phyloP scores from a whole-genome alignment of 2,113 vertebrate genomes.

The Lethenteron reissneri region DNA sequence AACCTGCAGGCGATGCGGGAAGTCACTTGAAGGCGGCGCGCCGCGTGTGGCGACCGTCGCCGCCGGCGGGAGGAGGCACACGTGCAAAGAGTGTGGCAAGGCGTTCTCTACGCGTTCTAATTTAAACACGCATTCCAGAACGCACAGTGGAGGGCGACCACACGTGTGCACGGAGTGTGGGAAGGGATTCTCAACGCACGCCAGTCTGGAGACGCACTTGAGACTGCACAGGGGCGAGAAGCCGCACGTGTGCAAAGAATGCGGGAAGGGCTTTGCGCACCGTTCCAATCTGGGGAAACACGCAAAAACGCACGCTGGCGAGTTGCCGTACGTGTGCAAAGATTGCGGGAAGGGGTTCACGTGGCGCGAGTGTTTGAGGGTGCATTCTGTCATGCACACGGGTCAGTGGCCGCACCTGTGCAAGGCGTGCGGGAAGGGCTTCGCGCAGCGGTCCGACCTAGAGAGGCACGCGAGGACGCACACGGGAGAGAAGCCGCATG shows the following conservation, averaged over 20 bases:
- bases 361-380: not conserved
- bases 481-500: slow-evolving; percentile 35
- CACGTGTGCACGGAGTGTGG: too few species aligned
- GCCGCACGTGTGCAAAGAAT: not conserved
- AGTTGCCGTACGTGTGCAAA: not conserved
- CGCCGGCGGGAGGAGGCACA: too few species aligned
- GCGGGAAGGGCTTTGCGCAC: not conserved
- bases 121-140: too few species aligned
- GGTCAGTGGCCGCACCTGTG: not conserved
- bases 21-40: too few species aligned
- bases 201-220: too few species aligned
- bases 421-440: slow-evolving; percentile 31
- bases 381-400: not conserved
- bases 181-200: too few species aligned
- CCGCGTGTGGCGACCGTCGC: too few species aligned
- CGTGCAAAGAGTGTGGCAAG: too few species aligned
- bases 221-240: too few species aligned
- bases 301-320: not conserved
- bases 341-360: slow-evolving; percentile 1
- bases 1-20: too few species aligned
- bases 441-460: slow-evolving; percentile 28
- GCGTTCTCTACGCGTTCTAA: too few species aligned
- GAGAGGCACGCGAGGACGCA: slow-evolving; percentile 39
- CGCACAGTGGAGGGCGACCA: too few species aligned
- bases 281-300: slow-evolving; percentile 1